These are phyloP conservation scores for Eupelmus urozonus DNA, from an alignment of 2,888 invertebrate genomes.

Conservation along the genomic window DNA sequence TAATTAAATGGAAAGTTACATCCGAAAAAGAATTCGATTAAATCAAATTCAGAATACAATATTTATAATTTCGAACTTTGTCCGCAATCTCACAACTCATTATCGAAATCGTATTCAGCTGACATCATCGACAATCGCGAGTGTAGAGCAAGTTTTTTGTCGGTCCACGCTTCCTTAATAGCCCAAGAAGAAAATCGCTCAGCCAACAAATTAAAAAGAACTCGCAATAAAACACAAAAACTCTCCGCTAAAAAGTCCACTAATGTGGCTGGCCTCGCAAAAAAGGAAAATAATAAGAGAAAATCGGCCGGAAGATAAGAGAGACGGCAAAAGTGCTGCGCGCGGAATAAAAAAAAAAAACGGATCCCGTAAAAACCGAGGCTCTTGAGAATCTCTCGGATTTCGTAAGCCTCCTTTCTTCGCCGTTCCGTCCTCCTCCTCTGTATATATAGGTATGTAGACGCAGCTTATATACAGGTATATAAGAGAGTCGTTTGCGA, in stretches of 20 bases:
- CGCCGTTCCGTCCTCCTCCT: background rate
- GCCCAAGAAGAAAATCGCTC: background rate
- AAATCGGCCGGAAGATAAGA: background rate
- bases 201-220: no score
- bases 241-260: background rate
- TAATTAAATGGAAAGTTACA: no score
- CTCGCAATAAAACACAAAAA: background rate
- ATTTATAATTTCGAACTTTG: no score
- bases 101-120: no score
- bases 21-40: no score
- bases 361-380: background rate
- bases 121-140: no score
- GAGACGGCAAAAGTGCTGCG: background rate
- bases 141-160: no score
- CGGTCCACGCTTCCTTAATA: background rate
- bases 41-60: no score
- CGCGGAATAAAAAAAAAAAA: no score
- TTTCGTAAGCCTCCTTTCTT: slow-evolving; percentile 1
- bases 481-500: background rate
- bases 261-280: background rate
- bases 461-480: background rate
- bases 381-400: slow-evolving; percentile 1
- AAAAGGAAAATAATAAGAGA: background rate
- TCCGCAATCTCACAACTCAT: no score
- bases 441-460: background rate